phyloP scores from a whole-genome alignment of 2,113 vertebrate genomes.

The Myocastor coypus region DNA sequence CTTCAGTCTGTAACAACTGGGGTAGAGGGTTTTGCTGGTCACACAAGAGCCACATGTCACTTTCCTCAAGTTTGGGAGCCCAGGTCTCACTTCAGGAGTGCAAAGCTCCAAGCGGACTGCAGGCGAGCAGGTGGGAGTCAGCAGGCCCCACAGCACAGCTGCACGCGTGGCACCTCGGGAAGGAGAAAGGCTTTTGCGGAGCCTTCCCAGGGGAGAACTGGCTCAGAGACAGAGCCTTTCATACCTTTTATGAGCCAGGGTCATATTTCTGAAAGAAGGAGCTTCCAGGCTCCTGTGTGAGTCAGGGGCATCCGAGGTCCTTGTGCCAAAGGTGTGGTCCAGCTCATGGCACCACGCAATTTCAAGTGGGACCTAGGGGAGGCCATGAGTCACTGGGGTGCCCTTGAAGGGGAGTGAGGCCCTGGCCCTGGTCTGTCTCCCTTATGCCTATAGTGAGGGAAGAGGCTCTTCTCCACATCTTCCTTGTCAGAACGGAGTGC shows the following conservation, averaged over 20 bases:
- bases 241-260: conserved; percentile 3
- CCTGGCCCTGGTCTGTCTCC: too few relatives aligned
- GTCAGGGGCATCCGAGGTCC: neutral
- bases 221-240: neutral
- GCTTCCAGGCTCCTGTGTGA: neutral
- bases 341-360: neutral
- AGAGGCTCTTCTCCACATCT: neutral
- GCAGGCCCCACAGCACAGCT: neutral
- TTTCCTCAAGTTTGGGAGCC: neutral
- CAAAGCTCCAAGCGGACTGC: neutral
- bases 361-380: neutral
- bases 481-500: neutral
- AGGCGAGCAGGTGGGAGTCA: neutral
- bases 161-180: neutral
- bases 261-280: neutral
- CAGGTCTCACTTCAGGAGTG: neutral
- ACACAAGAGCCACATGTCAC: neutral
- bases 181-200: neutral
- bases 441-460: neutral
- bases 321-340: neutral
- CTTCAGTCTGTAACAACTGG: neutral
- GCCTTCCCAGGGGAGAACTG: neutral
- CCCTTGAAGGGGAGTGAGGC: neutral
- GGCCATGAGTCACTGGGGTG: neutral
- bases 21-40: neutral